phyloP scores from a whole-genome alignment of 2,113 vertebrate genomes.

The Hemicordylus capensis region DNA sequence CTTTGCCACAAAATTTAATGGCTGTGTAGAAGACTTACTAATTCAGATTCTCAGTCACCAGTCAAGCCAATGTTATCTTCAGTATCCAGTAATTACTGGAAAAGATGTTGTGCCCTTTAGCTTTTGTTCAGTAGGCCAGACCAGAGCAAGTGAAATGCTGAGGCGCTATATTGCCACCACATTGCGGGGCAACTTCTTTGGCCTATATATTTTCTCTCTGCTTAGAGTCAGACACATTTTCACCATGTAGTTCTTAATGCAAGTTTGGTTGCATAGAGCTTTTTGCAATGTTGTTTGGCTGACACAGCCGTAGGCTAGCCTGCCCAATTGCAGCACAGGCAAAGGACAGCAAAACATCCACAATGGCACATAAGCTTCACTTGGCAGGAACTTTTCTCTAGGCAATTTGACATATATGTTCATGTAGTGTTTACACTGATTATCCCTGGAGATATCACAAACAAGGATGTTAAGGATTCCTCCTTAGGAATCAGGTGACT shows the following conservation, averaged over 20 bases:
- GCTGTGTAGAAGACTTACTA: not conserved
- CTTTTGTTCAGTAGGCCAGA: not conserved
- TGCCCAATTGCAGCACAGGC: not conserved
- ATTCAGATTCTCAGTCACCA: not conserved
- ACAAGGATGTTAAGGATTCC: not conserved
- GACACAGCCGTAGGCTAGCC: too few relatives aligned
- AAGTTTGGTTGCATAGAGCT: not conserved
- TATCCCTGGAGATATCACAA: not conserved
- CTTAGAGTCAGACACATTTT: not conserved
- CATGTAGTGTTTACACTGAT: not conserved
- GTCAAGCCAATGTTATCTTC: not conserved
- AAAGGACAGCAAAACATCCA: not conserved
- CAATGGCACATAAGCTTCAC: not conserved
- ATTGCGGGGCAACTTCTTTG: not conserved
- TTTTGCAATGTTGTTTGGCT: not conserved
- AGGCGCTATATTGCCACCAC: not conserved
- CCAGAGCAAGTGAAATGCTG: not conserved
- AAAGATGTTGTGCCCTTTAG: not conserved
- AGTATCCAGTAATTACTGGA: not conserved
- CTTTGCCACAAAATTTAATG: not conserved
- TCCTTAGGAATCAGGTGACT: not conserved
- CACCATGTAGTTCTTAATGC: not conserved
- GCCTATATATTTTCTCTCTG: not conserved
- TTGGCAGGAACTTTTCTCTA: not conserved
- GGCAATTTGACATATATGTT: not conserved